Evolutionary conservation across 53 echinoderm and acorn worm genomes (phyloP), one percentile per base, ranked within the genome.

Genomic region (Holothuria scabra): DNA sequence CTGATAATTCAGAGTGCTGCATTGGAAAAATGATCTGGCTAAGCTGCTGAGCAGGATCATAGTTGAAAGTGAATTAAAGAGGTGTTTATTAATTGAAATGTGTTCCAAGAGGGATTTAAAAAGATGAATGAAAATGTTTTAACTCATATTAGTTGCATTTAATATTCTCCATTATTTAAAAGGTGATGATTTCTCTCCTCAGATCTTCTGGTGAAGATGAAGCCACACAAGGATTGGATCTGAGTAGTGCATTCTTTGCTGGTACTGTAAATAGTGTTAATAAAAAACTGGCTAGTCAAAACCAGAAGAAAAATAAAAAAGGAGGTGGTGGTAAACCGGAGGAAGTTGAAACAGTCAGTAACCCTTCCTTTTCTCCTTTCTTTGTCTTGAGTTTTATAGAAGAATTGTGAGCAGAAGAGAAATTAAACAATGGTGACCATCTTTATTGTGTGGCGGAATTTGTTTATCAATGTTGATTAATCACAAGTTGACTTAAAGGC

Each of bases 191-290:
- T 2, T 1, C 48, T 32, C 8, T 5, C 34, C 21, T 46, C 72
- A 72, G 72, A n/a, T 72, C 72, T 19, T 72, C 72, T 4, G 72
- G 72, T n/a, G 72, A 72, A 28, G 84, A 90, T 58, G 95, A 95
- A 37, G 93, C 93, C 21, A 87, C 79, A 0, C 55, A 86, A 34
- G 97, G 90, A 18, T 80, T 90, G 67, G 93, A 93, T 35, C 84
- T 87, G 67, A 84, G 88, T 31, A 96, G 97, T 80, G 97, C 97
- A 62, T 96, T 96, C 74, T 93, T 96, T 67, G 93, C 92, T 25
- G 74, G 89, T 22, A 93, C 93, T 25, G 92, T 93, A 13, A 91
- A 87, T 22, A 89, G 83, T 10, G 80, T 83, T 5, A 84, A 65
- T 28, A 92, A 90, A 84, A 90, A 89, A 61, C 69, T 80, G 12